Conservation (phyloP, 2,113 vertebrate genomes). For the Grantiella picta region DNA sequence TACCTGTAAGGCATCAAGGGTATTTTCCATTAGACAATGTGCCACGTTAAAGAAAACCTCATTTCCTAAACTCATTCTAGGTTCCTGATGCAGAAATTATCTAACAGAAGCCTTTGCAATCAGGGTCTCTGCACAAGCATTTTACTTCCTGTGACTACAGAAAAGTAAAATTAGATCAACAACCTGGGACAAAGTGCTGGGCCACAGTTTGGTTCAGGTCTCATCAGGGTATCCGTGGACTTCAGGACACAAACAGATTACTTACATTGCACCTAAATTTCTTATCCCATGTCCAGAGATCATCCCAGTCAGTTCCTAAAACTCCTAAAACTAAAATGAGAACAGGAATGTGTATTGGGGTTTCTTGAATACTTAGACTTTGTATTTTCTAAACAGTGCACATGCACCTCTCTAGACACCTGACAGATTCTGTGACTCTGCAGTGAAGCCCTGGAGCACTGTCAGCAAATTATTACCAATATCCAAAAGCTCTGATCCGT, state of each 20-base stretch:
- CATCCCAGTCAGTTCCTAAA: not conserved
- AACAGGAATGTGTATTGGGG: not conserved
- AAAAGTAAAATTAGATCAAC: not conserved
- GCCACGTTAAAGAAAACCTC: not conserved
- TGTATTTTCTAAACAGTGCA: not conserved
- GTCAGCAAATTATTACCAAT: not conserved
- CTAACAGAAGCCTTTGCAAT: not conserved
- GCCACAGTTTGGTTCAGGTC: not conserved
- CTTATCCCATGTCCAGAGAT: not conserved
- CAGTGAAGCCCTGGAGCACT: not conserved
- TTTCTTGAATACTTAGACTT: not conserved
- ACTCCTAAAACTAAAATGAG: not conserved
- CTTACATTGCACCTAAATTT: not conserved
- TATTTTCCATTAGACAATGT: not conserved
- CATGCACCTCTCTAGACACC: not conserved
- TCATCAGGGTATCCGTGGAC: not conserved
- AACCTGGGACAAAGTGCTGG: not conserved
- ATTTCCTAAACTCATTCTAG: not conserved
- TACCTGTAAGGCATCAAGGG: not conserved
- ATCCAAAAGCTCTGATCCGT: not conserved
- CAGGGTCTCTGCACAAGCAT: not conserved
- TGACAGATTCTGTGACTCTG: not conserved
- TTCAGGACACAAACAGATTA: not conserved
- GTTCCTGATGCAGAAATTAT: not conserved
- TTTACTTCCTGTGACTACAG: not conserved